phyloP scores from a whole-genome alignment of 2,113 vertebrate species.

The Gymnobelideus leadbeateri region DNA sequence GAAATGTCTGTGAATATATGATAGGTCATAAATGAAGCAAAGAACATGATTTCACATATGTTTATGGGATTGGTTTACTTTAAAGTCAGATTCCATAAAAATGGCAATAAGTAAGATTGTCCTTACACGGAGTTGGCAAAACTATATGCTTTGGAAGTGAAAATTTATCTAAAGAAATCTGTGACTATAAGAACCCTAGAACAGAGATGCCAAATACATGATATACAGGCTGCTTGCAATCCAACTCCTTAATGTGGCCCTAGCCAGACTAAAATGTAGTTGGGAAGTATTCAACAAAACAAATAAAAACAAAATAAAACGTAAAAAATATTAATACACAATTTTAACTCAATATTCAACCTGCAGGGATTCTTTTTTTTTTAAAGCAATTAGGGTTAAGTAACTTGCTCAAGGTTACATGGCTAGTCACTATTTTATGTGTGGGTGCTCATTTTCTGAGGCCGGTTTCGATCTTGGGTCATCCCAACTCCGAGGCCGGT shows the following conservation, averaged over 20 bases:
- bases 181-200: background rate
- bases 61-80: background rate
- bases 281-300: background rate
- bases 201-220: background rate
- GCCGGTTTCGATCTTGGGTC: too few relatives aligned
- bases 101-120: background rate
- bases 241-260: background rate
- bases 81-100: background rate
- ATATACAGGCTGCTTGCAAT: too few relatives aligned
- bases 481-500: too few relatives aligned
- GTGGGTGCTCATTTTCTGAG: too few relatives aligned
- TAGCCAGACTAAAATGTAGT: background rate
- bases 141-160: background rate
- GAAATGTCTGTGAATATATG: background rate
- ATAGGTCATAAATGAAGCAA: background rate
- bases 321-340: too few relatives aligned
- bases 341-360: background rate
- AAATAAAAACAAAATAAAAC: background rate
- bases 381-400: too few relatives aligned
- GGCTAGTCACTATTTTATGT: too few relatives aligned
- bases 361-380: background rate
- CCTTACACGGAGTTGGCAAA: background rate
- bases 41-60: background rate
- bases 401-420: too few relatives aligned
- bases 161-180: background rate